These are phyloP conservation scores for Channa argus DNA, from an alignment of 2,113 vertebrate genomes.

Conservation along the genomic window DNA sequence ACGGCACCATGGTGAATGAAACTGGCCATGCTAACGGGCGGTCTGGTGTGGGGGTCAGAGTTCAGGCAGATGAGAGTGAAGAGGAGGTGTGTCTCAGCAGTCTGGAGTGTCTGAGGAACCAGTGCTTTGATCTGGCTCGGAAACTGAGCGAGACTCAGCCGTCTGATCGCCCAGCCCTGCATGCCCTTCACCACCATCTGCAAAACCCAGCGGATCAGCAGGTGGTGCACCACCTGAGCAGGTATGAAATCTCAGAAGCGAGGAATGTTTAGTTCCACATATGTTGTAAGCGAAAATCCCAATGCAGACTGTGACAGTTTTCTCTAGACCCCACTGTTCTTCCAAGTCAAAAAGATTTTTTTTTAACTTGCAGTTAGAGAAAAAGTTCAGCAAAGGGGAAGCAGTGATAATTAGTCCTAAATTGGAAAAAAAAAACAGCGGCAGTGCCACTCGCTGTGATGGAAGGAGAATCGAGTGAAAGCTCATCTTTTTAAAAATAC, in stretches of 20 bases:
- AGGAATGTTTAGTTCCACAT: too few relatives aligned
- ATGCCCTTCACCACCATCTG: constrained; percentile 43
- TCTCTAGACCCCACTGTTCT: too few relatives aligned
- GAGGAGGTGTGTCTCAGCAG: constrained; percentile 98
- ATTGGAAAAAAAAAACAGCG: background rate
- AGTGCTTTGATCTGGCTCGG: constrained; percentile 97
- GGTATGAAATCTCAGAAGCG: constrained; percentile 24
- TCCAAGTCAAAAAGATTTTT: too few relatives aligned
- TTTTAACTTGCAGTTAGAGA: too few relatives aligned
- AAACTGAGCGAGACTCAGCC: constrained; percentile 90
- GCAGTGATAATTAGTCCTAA: background rate
- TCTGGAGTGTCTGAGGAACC: constrained; percentile 96
- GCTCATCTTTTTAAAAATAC: too few relatives aligned
- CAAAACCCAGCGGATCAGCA: constrained; percentile 43
- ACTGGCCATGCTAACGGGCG: constrained; percentile 76
- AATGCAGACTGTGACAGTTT: too few relatives aligned
- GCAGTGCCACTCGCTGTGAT: background rate
- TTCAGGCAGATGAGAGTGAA: constrained; percentile 87
- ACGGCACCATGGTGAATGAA: constrained; percentile 75
- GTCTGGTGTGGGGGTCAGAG: constrained; percentile 80
- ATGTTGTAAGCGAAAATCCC: too few relatives aligned
- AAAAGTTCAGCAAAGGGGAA: background rate
- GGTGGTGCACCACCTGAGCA: constrained; percentile 68
- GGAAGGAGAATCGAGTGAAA: background rate
- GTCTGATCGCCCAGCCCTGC: constrained; percentile 67